Evolutionary conservation across 1,140 invertebrate genomes (phyloP).

Genomic region (Drosophila orosa): DNA sequence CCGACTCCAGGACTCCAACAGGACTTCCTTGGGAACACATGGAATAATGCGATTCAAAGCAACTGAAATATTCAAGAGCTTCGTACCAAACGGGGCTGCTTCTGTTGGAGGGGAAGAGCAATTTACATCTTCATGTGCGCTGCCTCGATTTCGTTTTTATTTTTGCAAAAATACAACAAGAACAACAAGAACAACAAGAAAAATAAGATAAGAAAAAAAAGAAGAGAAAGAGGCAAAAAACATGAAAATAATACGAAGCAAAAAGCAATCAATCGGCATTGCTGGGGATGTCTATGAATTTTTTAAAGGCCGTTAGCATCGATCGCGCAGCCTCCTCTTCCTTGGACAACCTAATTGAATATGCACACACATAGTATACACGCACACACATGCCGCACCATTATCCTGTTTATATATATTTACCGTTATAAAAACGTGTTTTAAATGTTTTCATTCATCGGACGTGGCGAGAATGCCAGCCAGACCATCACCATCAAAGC

Average conservation of each 20-base stretch:
- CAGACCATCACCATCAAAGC: slow-evolving; percentile 54
- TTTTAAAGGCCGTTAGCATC: slow-evolving; percentile 55
- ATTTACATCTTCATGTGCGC: slow-evolving; percentile 46
- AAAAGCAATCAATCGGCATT: slow-evolving; percentile 70
- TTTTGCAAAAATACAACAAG: slow-evolving; percentile 1
- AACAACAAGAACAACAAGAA: background rate
- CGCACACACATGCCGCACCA: background rate
- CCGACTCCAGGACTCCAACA: background rate
- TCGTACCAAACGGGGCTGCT: background rate
- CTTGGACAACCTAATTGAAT: slow-evolving; percentile 58
- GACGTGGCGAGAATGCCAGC: background rate
- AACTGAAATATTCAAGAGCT: slow-evolving; percentile 63
- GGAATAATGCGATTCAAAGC: slow-evolving; percentile 59
- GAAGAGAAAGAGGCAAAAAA: too few species aligned
- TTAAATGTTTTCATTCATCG: slow-evolving; percentile 73
- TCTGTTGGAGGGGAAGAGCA: slow-evolving; percentile 23
- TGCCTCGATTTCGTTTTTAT: slow-evolving; percentile 25
- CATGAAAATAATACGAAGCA: slow-evolving; percentile 11
- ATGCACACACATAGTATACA: slow-evolving; percentile 26
- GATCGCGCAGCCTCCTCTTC: slow-evolving; percentile 36
- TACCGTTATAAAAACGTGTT: slow-evolving; percentile 68
- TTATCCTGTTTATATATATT: slow-evolving; percentile 43
- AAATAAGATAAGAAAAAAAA: background rate
- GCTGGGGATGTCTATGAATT: slow-evolving; percentile 62
- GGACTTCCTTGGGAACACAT: slow-evolving; percentile 8